Evolutionary conservation across 2,113 vertebrate species (phyloP).

Genomic region (Tauraco erythrolophus): DNA sequence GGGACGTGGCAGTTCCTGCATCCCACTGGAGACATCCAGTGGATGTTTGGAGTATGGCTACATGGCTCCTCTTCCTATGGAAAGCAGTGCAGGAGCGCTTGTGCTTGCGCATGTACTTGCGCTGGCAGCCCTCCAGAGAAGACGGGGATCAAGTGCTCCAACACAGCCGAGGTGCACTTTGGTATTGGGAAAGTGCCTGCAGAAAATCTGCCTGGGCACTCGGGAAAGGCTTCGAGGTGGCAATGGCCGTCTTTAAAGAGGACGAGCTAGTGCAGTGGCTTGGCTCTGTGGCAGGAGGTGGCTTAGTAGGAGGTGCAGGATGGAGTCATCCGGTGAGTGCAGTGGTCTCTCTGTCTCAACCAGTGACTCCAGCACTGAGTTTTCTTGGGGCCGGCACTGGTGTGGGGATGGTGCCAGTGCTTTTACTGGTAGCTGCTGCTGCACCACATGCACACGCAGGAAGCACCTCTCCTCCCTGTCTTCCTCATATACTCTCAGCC

Average conservation of each 20-base stretch:
- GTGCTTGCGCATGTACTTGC: not conserved
- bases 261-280: not conserved
- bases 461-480: not conserved
- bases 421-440: not conserved
- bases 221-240: not conserved
- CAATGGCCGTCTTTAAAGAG: not conserved
- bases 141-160: not conserved
- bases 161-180: not conserved
- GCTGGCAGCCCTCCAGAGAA: not conserved
- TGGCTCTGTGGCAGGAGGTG: accelerated
- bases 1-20: not conserved
- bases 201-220: not conserved
- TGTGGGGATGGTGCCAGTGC: not conserved
- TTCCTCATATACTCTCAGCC: not conserved
- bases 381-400: not conserved
- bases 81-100: not conserved
- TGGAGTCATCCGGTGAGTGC: not conserved
- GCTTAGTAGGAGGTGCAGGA: not conserved
- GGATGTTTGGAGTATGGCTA: not conserved
- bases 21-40: not conserved
- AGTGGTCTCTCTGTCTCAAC: not conserved
- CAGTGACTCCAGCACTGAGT: not conserved
- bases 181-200: not conserved
- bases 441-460: accelerated
- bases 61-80: not conserved